These are phyloP conservation scores for Andrena chrysosceles DNA, from an alignment of 2,888 invertebrate species.

Conservation along the genomic window DNA sequence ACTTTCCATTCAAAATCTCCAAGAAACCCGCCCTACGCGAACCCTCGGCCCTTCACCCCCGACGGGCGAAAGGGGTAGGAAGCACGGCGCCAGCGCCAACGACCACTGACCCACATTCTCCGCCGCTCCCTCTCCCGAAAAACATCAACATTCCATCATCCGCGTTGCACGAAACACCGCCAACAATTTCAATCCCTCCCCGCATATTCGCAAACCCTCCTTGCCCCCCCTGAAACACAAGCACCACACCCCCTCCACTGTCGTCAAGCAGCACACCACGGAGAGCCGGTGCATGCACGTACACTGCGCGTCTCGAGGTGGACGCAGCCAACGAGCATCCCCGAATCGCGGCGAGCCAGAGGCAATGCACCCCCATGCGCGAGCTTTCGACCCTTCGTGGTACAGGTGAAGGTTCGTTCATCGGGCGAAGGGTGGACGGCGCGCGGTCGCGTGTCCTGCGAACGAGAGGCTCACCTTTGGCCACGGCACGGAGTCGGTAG, in stretches of 20 bases:
- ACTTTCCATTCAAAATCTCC: not conserved
- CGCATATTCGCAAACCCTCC: not conserved
- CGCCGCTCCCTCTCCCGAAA: conserved; percentile 18
- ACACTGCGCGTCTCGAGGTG: conserved; percentile 2
- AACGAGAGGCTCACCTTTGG: conserved; percentile 29
- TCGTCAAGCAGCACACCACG: too few species aligned
- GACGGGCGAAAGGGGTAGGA: conserved; percentile 1
- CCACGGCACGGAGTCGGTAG: not conserved
- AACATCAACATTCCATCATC: conserved; percentile 35
- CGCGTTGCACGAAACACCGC: not conserved
- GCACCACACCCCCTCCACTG: not conserved
- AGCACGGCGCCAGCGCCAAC: conserved; percentile 15
- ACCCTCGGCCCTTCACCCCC: not conserved
- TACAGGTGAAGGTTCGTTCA: conserved; percentile 7
- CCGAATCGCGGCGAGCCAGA: conserved; percentile 19
- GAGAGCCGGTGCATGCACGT: not conserved
- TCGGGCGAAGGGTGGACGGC: not conserved
- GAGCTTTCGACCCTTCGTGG: conserved; percentile 11
- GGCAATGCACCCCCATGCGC: conserved; percentile 39
- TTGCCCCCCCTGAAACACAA: not conserved
- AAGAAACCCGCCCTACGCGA: not conserved
- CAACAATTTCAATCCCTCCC: conserved; percentile 1
- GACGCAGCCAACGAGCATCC: conserved; percentile 42
- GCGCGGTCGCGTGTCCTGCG: conserved; percentile 25
- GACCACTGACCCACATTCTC: conserved; percentile 50